Evolutionary conservation across 2,888 invertebrate species (phyloP), one percentile per base, ranked within the genome.

Genomic region (Oscheius sp.): DNA sequence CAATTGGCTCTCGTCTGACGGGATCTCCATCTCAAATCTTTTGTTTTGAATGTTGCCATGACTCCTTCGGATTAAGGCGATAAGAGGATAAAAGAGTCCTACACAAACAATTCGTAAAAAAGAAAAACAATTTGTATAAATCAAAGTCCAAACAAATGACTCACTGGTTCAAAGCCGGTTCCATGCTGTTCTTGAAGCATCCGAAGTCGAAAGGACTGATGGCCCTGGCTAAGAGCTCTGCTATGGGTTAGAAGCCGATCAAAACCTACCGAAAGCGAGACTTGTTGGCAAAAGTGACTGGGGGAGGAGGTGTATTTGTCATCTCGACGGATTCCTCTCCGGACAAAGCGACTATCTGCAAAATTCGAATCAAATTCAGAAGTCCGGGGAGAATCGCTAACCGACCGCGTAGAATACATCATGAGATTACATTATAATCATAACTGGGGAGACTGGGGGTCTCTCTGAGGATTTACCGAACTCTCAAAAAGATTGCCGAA

Each of bases 181-280:
- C 76, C 76, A 46, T 76, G 80, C 65, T 83, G 84, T 72, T 82
- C 82, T 63, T 84, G 84, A n/a, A 84, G 80, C 82, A 84, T 84
- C 17, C 82, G 72, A 8, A 81, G 72, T 20, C 82, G 78, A 73
- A 84, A 83, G 10, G 78, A 78, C 15, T 81, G 81, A 65, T 82
- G 82, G 2, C 79, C 79, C 33, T 81, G 80, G 1, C 82, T 73
- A 71, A 50, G 12, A 52, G 17, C 29, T 12, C 29, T 8, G 31
- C 3, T 33, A 20, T 15, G 0, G 15, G 17, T 33, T 5, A 1
- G 17, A 34, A 6, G 27, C 10, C 6, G 29, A 10, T 15, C 10
- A 12, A 46, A 45, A 46, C 12, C 17, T 48, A 58, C 68, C 58
- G 46, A 34, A 58, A 80, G 8, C 79, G 72, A 34, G 68, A 71